Base-by-base conservation (phyloP, 2,113 vertebrate species). In the Gallinago jamesoni region DNA sequence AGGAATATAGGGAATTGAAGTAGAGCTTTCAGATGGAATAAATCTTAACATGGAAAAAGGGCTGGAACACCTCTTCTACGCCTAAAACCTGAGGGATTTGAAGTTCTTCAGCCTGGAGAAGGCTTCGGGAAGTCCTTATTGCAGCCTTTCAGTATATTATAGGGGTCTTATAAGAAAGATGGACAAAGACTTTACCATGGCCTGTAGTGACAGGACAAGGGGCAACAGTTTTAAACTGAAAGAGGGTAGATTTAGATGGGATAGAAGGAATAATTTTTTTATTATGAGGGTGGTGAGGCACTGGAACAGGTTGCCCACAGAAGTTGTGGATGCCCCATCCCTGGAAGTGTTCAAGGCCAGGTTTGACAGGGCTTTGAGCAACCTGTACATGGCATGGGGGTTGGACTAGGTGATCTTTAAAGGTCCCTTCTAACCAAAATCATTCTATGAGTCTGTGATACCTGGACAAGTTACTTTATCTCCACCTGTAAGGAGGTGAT, bases 331-430 rank as follows among this genome's bases (percentile, higher is more conserved):
- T 59, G 43, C 33, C 24, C 8, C 35, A 28, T 74, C 31, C 10
- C 10, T 84, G 39, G 14, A 43, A 35, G 24, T 45, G 39, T 66
- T 70, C 56, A 50, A 84, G 52, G 62, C 13, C 52, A 52, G 21
- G 22, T 2, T 80, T 45, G 39, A 25, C 7, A 18, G 28, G 39
- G 25, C 35, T 87, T 35, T 45, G 50, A 66, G 45, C 21, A 56
- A 2, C 1, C 0, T 50, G 10, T 12, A 31, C 0, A 4, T 35
- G 47, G 78, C 43, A 63, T 7, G 12, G 8, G 5, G 4, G 0
- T 12, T 43, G 43, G 41, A 69, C 55, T 21, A 27, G 10, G 6
- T 45, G 28, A 18, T 66, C 39, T 77, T 77, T 41, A 35, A 69
- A 81, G 5, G 15, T 53, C 7, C 19, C 27, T 84, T 87, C 25